These are phyloP conservation scores for Helicoverpa assulta DNA, from an alignment of 2,888 invertebrate genomes.

Conservation along the genomic window DNA sequence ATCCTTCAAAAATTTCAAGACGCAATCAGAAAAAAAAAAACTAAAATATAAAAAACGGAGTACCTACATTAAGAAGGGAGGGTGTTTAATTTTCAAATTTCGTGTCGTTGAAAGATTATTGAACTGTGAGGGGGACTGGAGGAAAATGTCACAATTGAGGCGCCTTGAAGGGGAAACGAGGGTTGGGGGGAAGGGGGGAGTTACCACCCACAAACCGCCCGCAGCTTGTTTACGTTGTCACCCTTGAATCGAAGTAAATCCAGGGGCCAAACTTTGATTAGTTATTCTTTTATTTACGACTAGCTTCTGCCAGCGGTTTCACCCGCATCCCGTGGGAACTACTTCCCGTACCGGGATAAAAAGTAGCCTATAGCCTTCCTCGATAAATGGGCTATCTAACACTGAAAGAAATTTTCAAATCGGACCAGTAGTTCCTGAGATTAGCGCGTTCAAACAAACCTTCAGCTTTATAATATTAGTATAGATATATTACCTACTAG, in stretches of 20 bases:
- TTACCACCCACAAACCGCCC: constrained; percentile 67
- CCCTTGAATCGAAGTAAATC: constrained; percentile 78
- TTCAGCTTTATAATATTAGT: too few species aligned
- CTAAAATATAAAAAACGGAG: constrained; percentile 28
- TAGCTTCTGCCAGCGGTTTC: too few species aligned
- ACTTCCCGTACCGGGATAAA: too few species aligned
- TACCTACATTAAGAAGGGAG: constrained; percentile 45
- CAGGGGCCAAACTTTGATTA: constrained; percentile 81
- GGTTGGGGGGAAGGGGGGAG: constrained; percentile 33
- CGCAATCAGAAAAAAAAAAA: constrained; percentile 41
- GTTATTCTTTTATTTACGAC: constrained; percentile 81
- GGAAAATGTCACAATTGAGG: constrained; percentile 85
- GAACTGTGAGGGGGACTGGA: constrained; percentile 79
- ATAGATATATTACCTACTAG: too few species aligned
- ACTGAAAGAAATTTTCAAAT: too few species aligned
- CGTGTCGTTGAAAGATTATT: constrained; percentile 78
- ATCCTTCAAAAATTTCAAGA: constrained; percentile 38
- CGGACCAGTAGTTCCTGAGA: too few species aligned
- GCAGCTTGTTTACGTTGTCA: constrained; percentile 80
- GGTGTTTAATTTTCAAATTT: constrained; percentile 77
- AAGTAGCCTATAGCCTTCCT: too few species aligned
- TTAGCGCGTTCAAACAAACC: too few species aligned
- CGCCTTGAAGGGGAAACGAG: constrained; percentile 62
- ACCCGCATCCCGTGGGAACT: too few species aligned
- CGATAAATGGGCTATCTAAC: too few species aligned